These are phyloP conservation scores for Eublepharis macularius DNA, from an alignment of 2,113 vertebrate genomes.

Conservation along the genomic window DNA sequence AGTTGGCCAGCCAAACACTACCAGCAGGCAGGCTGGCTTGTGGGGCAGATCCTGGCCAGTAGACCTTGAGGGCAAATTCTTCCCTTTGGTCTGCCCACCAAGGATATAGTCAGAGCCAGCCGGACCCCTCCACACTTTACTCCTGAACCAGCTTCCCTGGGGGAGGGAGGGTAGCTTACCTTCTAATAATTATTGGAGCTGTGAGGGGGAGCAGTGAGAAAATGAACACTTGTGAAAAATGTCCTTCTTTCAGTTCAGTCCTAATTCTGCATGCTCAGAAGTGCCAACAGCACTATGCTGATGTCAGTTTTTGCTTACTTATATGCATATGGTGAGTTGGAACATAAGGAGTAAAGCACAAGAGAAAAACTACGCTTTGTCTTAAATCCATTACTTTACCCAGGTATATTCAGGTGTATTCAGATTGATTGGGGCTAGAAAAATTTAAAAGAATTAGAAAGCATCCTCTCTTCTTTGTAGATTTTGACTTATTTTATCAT, in stretches of 20 bases:
- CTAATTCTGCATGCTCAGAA: neutral
- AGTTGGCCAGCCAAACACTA: no score
- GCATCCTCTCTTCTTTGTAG: neutral
- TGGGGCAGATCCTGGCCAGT: no score
- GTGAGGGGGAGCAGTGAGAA: neutral
- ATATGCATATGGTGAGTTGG: no score
- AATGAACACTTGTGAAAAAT: neutral
- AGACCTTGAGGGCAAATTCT: no score
- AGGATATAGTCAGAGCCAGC: no score
- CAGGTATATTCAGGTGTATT: neutral
- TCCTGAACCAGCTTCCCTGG: no score
- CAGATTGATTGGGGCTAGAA: neutral
- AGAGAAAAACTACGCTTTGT: neutral
- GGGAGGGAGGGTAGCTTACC: no score
- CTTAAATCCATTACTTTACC: neutral
- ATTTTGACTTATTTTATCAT: constrained; percentile 37
- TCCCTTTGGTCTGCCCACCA: no score
- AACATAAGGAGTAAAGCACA: neutral
- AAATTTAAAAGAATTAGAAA: no score
- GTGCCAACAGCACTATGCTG: neutral
- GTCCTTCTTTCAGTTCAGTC: neutral
- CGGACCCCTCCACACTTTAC: no score
- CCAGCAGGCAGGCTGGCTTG: no score
- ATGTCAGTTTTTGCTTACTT: no score
- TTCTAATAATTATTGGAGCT: neutral